Percentiles rank a stretch among this genome's conserved stretches.
phyloP scores from a whole-genome alignment of 1,140 invertebrate species.

The Eurosta solidaginis region DNA sequence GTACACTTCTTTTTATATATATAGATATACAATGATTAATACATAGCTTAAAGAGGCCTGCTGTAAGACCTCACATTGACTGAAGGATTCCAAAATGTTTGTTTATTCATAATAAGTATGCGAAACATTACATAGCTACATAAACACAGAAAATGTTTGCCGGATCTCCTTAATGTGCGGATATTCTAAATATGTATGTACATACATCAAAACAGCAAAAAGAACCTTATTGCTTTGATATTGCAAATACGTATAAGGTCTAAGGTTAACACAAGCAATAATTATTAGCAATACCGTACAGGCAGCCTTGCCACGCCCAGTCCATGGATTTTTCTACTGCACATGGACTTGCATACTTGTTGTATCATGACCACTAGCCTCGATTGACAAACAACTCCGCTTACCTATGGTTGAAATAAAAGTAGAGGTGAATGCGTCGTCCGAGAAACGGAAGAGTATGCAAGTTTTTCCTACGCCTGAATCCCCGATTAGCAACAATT shows the following conservation, averaged over 20 bases:
- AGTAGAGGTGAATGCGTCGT: conserved; percentile 97
- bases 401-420: conserved; percentile 98
- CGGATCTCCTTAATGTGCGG: not conserved
- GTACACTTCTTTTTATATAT: too few relatives aligned
- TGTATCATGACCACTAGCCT: too few relatives aligned
- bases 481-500: conserved; percentile 96
- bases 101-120: not conserved
- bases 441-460: conserved; percentile 96
- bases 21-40: not conserved
- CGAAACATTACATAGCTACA: not conserved
- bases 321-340: not conserved
- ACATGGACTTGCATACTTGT: not conserved
- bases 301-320: conserved; percentile 33
- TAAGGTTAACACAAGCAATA: not conserved
- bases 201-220: not conserved
- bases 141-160: conserved; percentile 17
- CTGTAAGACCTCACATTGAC: too few relatives aligned
- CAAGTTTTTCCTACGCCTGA: conserved; percentile 98
- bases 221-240: not conserved
- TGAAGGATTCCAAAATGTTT: too few relatives aligned
- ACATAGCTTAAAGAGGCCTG: not conserved
- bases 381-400: conserved; percentile 37
- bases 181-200: not conserved
- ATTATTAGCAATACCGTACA: not conserved
- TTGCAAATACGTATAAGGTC: not conserved